phyloP scores from a whole-genome alignment of 2,797 vertebrate genomes.

The Gadopsis bispinosus region DNA sequence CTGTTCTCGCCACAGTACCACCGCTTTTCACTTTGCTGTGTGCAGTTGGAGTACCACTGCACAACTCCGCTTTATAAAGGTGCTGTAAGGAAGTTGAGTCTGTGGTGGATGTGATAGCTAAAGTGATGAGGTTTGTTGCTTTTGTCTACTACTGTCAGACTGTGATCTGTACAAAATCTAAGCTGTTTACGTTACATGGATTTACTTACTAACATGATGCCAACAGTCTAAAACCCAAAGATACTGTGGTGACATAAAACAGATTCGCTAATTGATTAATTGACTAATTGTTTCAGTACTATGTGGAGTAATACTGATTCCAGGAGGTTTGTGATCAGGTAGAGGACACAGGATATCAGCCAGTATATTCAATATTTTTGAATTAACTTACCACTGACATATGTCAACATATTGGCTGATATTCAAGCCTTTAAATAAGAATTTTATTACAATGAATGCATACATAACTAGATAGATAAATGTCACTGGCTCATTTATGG shows the following conservation, averaged over 20 bases:
- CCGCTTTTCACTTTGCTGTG: conserved; percentile 35
- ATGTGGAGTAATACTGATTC: neutral
- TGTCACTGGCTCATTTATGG: conserved; percentile 6
- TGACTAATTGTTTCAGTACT: neutral
- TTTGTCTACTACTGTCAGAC: no score
- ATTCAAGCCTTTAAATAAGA: conserved; percentile 10
- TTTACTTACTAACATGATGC: neutral
- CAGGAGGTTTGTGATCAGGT: neutral
- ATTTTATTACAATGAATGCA: conserved; percentile 11
- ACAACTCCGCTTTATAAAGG: conserved; percentile 27
- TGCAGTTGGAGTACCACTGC: conserved; percentile 8
- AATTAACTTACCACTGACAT: conserved; percentile 2
- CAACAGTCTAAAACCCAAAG: neutral
- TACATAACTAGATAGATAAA: neutral
- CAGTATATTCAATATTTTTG: conserved; percentile 13
- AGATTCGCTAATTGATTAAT: neutral
- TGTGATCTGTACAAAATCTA: neutral
- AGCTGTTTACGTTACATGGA: neutral
- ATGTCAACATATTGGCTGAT: neutral
- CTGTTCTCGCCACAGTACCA: conserved; percentile 37
- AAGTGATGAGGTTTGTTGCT: no score
- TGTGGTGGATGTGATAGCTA: conserved; percentile 16
- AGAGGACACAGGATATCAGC: neutral
- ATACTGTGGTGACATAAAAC: neutral
- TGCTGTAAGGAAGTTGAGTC: conserved; percentile 19